Conservation (phyloP, 2,888 invertebrate species). For the Drosophila neonasuta region DNA sequence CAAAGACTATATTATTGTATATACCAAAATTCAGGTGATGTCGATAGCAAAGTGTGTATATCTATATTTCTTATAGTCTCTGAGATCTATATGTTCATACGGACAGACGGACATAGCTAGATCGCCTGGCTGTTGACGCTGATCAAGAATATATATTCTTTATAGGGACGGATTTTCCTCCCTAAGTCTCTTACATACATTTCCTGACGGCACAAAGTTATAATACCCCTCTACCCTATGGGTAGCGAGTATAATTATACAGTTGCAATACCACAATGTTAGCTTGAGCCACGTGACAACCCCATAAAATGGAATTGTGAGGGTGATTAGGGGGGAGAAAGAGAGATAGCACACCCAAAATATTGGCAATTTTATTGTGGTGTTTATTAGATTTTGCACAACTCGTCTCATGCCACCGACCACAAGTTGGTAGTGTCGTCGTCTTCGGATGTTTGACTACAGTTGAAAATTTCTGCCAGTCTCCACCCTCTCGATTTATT, state of each 20-base stretch:
- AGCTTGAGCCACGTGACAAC: conserved; percentile 48
- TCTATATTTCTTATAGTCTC: too few species aligned
- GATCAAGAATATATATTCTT: too few species aligned
- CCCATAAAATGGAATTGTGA: conserved; percentile 1
- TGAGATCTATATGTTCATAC: too few species aligned
- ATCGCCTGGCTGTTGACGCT: too few species aligned
- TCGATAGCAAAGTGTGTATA: too few species aligned
- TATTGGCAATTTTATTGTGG: conserved; percentile 43
- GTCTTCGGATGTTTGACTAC: not conserved
- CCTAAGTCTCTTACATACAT: too few species aligned
- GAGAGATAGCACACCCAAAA: not conserved
- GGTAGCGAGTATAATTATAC: not conserved
- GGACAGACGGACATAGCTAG: too few species aligned
- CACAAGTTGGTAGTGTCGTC: conserved; percentile 22
- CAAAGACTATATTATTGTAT: too few species aligned
- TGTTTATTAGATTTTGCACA: conserved; percentile 54
- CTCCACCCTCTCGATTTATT: conserved; percentile 12
- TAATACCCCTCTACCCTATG: too few species aligned
- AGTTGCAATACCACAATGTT: conserved; percentile 27
- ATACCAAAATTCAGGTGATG: too few species aligned
- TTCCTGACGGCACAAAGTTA: too few species aligned
- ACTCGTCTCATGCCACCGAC: conserved; percentile 19
- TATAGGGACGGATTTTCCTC: too few species aligned
- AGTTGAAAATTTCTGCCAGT: conserved; percentile 23
- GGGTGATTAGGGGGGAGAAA: not conserved